phyloP scores from a whole-genome alignment of 2,888 invertebrate species.

The Idaea dimidiata region DNA sequence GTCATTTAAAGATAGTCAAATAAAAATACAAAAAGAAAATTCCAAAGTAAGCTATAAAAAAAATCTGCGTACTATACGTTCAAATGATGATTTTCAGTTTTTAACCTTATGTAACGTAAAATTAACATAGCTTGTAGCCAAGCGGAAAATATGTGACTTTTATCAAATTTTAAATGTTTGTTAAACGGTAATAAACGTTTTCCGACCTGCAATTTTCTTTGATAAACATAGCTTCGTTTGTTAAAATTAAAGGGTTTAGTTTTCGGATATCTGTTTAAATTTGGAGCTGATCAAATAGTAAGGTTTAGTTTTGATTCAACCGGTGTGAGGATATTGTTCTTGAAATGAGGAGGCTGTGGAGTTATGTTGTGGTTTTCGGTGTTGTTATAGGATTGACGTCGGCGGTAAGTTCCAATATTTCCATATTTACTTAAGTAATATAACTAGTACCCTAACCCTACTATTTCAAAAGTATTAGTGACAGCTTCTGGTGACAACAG shows the following conservation, averaged over 20 bases:
- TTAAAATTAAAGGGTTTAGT: constrained; percentile 2
- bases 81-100: neutral
- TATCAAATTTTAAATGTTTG: neutral
- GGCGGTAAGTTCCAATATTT: constrained; percentile 12
- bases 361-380: constrained; percentile 5
- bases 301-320: constrained; percentile 1
- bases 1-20: too few species aligned
- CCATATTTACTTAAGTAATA: neutral
- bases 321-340: constrained; percentile 1
- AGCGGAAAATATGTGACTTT: neutral
- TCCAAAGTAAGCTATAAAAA: too few species aligned
- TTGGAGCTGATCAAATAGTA: neutral
- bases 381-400: constrained; percentile 11
- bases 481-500: too few species aligned
- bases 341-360: constrained; percentile 8
- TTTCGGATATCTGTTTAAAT: constrained; percentile 3
- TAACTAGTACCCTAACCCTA: neutral
- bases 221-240: neutral
- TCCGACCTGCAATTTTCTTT: constrained; percentile 4
- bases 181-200: neutral
- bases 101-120: neutral
- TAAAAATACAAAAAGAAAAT: too few species aligned
- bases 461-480: too few species aligned
- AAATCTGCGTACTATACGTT: neutral
- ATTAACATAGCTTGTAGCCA: neutral